Base-by-base conservation (phyloP, 2,113 vertebrate species). In the Lichenostomus cassidix region DNA sequence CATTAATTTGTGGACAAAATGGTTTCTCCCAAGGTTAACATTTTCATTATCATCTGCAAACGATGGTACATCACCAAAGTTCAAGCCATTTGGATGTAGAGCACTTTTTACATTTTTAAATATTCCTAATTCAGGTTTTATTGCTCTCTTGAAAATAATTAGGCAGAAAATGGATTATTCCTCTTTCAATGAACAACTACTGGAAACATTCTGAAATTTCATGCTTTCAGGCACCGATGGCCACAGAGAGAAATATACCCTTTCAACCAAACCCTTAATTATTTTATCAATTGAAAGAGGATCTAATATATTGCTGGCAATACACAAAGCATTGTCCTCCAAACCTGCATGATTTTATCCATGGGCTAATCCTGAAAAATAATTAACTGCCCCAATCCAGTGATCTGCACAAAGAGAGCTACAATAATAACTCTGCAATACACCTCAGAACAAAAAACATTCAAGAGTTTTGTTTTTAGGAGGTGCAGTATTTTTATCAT, bases 131-230 rank as follows among this genome's bases (percentile, higher is more conserved):
- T 63, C 60, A 44, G 33, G 81, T 95, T 93, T 94, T 89, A 95
- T 94, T 89, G 91, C 94, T 68, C 92, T 94, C 95, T 81, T 84
- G 83, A 95, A 94, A 95, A 96, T 89, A 94, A 96, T 97, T 92
- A 92, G 80, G 83, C 89, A 94, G 89, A 87, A 96, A 97, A 97
- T 93, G 64, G 89, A 97, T 96, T 97, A 60, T 83, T 95, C 80
- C 41, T 83, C 52, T 97, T 91, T 90, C 86, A 92, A 68, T 56
- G 92, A 89, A 71, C 73, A 94, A 70, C 71, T 83, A 63, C 78
- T 75, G 92, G 83, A 93, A 95, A 84, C 91, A 95, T 94, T 59
- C 49, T 75, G 89, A 97, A 90, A 96, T 93, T 90, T 96, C 91
- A 95, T 95, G 96, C 95, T 96, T 90, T 93, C 86, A 95, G 83